phyloP scores from a whole-genome alignment of 2,797 vertebrate genomes.

The Lates japonicus region DNA sequence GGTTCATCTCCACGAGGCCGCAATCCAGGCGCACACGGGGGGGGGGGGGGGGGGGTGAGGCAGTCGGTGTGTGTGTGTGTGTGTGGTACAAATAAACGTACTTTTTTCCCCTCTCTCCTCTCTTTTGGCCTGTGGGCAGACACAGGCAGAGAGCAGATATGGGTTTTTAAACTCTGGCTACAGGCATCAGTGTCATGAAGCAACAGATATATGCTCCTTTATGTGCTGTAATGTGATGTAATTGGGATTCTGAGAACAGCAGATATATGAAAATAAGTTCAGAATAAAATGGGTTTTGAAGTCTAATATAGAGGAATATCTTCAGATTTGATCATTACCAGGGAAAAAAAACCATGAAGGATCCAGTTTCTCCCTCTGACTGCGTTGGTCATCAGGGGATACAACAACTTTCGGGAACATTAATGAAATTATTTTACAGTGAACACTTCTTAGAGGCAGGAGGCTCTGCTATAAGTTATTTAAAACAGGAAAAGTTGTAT shows the following conservation, averaged over 20 bases:
- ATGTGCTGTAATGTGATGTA: constrained; percentile 13
- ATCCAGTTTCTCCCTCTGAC: neutral
- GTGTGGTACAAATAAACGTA: constrained; percentile 45
- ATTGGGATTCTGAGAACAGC: constrained; percentile 21
- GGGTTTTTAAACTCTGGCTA: neutral
- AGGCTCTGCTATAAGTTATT: neutral
- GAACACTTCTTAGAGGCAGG: neutral
- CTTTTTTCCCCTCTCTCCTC: neutral
- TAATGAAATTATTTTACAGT: neutral
- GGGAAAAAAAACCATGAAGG: neutral
- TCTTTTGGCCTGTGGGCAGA: constrained; percentile 34
- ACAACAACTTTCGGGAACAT: neutral
- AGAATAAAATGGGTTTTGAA: constrained; percentile 1
- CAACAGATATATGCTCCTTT: constrained; percentile 10
- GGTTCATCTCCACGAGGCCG: constrained; percentile 72
- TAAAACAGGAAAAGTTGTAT: neutral
- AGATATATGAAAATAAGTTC: constrained; percentile 4
- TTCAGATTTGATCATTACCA: constrained; percentile 22
- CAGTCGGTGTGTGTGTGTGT: constrained; percentile 23
- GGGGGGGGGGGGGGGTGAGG: constrained; percentile 8
- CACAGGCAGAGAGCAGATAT: neutral
- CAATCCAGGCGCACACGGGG: constrained; percentile 48
- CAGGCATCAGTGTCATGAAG: constrained; percentile 33
- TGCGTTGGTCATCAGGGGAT: neutral
- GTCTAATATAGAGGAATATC: neutral